Conservation (phyloP, 2,797 vertebrate species). For the Myripristis jacobus region DNA sequence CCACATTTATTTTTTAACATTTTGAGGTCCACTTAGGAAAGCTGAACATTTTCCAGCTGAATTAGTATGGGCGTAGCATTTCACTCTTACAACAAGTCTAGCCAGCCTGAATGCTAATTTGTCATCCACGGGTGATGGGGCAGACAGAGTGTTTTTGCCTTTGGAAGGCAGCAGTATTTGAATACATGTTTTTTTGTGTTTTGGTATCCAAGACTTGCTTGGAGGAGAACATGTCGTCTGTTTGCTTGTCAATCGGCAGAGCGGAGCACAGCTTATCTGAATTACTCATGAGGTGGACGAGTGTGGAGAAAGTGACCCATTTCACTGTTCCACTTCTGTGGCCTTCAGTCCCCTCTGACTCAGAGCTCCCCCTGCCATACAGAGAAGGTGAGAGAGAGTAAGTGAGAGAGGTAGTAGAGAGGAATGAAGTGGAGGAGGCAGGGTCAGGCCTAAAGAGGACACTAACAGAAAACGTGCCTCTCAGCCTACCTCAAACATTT, state of each 20-base stretch:
- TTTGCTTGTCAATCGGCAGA: constrained; percentile 27
- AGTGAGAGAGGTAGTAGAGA: neutral
- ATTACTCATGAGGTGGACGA: constrained; percentile 71
- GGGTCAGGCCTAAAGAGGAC: neutral
- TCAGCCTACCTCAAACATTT: constrained; percentile 17
- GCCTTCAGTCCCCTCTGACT: constrained; percentile 43
- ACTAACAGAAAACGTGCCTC: constrained; percentile 1
- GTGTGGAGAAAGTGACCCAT: constrained; percentile 66
- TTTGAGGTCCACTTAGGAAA: constrained; percentile 49
- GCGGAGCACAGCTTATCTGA: constrained; percentile 52
- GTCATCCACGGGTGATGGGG: constrained; percentile 48
- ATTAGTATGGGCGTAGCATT: constrained; percentile 45
- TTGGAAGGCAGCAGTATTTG: constrained; percentile 26
- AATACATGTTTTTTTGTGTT: constrained; percentile 38
- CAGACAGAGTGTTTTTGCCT: constrained; percentile 49
- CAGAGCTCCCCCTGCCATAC: constrained; percentile 32
- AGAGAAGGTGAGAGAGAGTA: constrained; percentile 13
- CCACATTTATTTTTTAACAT: constrained; percentile 42
- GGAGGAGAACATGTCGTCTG: constrained; percentile 47
- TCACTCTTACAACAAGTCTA: constrained; percentile 44
- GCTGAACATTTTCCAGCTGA: constrained; percentile 51
- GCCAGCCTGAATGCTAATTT: constrained; percentile 57
- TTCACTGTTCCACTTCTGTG: constrained; percentile 68
- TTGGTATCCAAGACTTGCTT: constrained; percentile 27
- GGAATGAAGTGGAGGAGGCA: neutral